Conservation (phyloP, 2,113 vertebrate species). For the Xiphias gladius region DNA sequence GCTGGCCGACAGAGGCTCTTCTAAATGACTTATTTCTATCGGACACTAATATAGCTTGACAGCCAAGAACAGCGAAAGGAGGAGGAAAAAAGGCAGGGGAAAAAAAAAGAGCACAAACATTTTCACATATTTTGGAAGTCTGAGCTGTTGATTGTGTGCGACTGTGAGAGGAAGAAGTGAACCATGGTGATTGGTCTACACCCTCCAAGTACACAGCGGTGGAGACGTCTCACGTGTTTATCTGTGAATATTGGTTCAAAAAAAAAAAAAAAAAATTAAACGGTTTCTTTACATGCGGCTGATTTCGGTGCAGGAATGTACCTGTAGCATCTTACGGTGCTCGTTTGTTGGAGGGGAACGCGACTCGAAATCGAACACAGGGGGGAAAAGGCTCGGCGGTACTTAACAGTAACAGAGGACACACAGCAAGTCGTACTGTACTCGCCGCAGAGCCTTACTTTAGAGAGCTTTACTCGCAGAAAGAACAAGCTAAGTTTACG, state of each 20-base stretch:
- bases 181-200: constrained; percentile 7
- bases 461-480: too few species aligned
- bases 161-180: constrained; percentile 52
- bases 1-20: constrained; percentile 84
- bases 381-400: too few species aligned
- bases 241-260: neutral
- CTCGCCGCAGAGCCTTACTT: neutral
- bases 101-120: constrained; percentile 75
- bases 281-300: neutral
- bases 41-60: constrained; percentile 89
- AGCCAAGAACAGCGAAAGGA: constrained; percentile 85
- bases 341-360: neutral
- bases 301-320: constrained; percentile 53
- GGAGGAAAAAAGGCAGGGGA: constrained; percentile 58
- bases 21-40: constrained; percentile 90
- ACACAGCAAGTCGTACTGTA: neutral
- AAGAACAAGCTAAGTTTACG: neutral
- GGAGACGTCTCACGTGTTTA: neutral
- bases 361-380: neutral
- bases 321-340: constrained; percentile 29
- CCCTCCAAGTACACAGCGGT: constrained; percentile 3
- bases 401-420: neutral
- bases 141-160: constrained; percentile 68
- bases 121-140: constrained; percentile 78
- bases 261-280: neutral